These are phyloP conservation scores for Spodoptera litura DNA, from an alignment of 1,140 invertebrate genomes.

Conservation along the genomic window DNA sequence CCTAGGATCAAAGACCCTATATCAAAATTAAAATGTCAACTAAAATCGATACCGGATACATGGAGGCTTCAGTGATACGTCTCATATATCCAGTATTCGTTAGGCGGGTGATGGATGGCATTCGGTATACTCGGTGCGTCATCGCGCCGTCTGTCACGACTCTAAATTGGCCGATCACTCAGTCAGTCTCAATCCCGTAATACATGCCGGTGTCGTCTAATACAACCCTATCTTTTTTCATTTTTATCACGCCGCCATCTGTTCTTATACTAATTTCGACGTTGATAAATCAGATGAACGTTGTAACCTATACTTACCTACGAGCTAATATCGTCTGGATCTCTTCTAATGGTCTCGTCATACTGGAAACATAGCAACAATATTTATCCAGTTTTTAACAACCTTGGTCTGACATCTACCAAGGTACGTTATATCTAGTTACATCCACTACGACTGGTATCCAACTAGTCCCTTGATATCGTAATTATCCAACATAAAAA, in stretches of 20 bases:
- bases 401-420: no score
- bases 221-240: conserved; percentile 34
- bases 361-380: no score
- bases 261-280: conserved; percentile 8
- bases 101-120: conserved; percentile 66
- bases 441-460: no score
- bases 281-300: conserved; percentile 18
- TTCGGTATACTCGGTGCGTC: conserved; percentile 52
- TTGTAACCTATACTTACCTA: not conserved
- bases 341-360: no score
- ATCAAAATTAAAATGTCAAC: conserved; percentile 48
- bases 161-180: conserved; percentile 49
- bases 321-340: no score
- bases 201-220: conserved; percentile 30
- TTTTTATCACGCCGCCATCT: conserved; percentile 15
- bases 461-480: not conserved
- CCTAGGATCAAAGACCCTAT: conserved; percentile 19
- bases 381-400: no score
- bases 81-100: conserved; percentile 69
- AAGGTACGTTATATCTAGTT: no score
- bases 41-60: conserved; percentile 58
- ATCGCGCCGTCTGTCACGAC: conserved; percentile 50
- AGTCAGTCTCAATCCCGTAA: conserved; percentile 34
- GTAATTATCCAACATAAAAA: not conserved
- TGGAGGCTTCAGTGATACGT: conserved; percentile 54